A percentile compares a stretch with the other conserved stretches of the same genome.
phyloP scores from a whole-genome alignment of 2,113 vertebrate genomes.

The Ptychochromis oligacanthus region DNA sequence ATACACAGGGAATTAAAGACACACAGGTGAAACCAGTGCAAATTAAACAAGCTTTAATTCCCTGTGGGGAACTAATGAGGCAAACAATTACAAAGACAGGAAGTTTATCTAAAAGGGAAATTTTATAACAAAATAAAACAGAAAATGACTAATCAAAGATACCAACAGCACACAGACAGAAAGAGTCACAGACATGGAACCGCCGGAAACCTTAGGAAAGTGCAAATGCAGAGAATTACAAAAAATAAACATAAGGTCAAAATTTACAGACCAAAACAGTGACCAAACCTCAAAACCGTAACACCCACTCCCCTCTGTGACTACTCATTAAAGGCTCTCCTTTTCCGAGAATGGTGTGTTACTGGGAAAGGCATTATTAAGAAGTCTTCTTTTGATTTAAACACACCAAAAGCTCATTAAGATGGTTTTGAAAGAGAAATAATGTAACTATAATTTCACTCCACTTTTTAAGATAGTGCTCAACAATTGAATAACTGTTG shows the following conservation, averaged over 20 bases:
- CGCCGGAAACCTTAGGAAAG: background rate
- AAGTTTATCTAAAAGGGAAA: background rate
- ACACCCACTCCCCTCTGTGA: background rate
- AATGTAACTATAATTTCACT: too few relatives aligned
- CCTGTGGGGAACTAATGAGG: background rate
- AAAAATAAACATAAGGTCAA: background rate
- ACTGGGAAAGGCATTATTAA: background rate
- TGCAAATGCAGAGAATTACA: background rate
- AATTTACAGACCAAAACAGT: background rate
- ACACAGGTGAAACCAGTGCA: too few relatives aligned
- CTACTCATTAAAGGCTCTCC: slow-evolving; percentile 7
- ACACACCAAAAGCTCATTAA: background rate
- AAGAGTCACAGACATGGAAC: background rate
- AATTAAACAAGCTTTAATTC: background rate
- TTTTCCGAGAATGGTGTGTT: slow-evolving; percentile 4
- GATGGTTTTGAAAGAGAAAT: background rate
- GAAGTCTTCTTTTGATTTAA: background rate
- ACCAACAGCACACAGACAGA: background rate
- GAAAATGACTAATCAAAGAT: background rate
- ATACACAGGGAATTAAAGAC: too few relatives aligned
- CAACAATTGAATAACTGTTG: background rate
- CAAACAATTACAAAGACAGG: background rate
- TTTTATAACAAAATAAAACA: background rate
- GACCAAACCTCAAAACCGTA: slow-evolving; percentile 3
- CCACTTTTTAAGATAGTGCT: background rate